phyloP scores from a whole-genome alignment of 1,140 invertebrate species.

The Nymphalis io region DNA sequence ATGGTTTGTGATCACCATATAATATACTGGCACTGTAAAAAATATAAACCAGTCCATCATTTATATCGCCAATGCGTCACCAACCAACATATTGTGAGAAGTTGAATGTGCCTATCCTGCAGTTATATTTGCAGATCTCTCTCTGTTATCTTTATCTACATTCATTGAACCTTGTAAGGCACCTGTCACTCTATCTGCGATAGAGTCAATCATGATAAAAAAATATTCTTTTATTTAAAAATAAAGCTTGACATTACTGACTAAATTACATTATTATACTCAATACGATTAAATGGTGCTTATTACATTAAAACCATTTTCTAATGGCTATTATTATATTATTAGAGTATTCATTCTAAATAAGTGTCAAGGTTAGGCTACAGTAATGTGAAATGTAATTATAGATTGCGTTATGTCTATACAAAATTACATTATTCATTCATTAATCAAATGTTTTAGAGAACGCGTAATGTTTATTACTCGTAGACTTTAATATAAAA shows the following conservation, averaged over 20 bases:
- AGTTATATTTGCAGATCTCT: background rate
- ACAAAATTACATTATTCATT: background rate
- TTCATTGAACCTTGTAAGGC: conserved; percentile 17
- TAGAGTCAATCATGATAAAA: conserved; percentile 21
- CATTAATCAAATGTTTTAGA: background rate
- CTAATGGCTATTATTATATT: background rate
- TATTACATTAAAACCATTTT: background rate
- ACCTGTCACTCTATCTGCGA: background rate
- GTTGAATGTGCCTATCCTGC: too few relatives aligned
- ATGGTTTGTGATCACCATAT: too few relatives aligned
- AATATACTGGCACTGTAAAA: too few relatives aligned
- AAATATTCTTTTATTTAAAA: background rate
- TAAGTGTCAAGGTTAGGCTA: background rate
- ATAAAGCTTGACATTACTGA: background rate
- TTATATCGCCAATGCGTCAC: too few relatives aligned
- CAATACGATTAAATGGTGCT: background rate
- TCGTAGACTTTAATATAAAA: too few relatives aligned
- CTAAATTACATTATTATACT: too few relatives aligned
- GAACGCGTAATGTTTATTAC: background rate
- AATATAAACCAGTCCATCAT: too few relatives aligned
- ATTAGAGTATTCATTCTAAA: background rate
- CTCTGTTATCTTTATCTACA: background rate
- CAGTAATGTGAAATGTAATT: background rate
- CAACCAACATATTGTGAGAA: background rate
- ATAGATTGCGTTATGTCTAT: background rate